Evolutionary conservation across 2,797 vertebrate genomes (phyloP), one percentile per base, ranked within the genome.

Genomic region (Hemitrygon akajei): DNA sequence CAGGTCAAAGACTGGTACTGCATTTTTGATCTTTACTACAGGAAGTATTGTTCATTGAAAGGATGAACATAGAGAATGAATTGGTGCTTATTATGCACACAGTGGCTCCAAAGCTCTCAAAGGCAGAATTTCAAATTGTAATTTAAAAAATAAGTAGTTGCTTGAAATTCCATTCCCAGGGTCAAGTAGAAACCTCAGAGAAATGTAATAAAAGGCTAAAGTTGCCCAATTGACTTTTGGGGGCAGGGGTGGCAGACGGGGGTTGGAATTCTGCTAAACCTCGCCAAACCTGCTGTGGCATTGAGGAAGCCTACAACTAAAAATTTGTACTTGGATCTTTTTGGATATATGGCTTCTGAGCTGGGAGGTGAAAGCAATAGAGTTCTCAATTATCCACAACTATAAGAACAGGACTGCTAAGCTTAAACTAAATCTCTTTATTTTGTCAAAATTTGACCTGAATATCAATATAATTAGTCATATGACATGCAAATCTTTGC

Each of bases 401-500:
- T 18, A 63, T 11, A 7, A 87, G 16, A n/a, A 87, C 3, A 34
- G 16, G 84, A 34, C 58, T 87, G 58, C 16, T 87, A 30, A 10
- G 7, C 14, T 87, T 87, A 66, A 87, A 87, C 30, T 18, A 66
- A 87, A 87, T 20, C 30, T 63, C 30, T 30, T 60, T 34, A 58
- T n/a, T 66, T 18, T 7, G n/a, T 87, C 18, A 87, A 60, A 87
- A 63, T 87, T 60, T 69, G n/a, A 69, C 18, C 20, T 16, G 27
- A 66, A 66, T 66, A 66, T 9, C 63, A 66, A 66, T 10, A 7
- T 9, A 86, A 60, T 84, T 63, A 58, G 20, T 11, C n/a, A 87
- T 66, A 69, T 18, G 58, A 87, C 63, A 63, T 89, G n/a, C n/a
- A 89, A 89, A 69, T 89, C 86, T 89, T 69, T 89, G 86, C n/a